Percentiles rank a stretch among this genome's conserved stretches.
These are phyloP conservation scores for Mamestra configurata DNA, from an alignment of 1,140 invertebrate species.

Conservation along the genomic window DNA sequence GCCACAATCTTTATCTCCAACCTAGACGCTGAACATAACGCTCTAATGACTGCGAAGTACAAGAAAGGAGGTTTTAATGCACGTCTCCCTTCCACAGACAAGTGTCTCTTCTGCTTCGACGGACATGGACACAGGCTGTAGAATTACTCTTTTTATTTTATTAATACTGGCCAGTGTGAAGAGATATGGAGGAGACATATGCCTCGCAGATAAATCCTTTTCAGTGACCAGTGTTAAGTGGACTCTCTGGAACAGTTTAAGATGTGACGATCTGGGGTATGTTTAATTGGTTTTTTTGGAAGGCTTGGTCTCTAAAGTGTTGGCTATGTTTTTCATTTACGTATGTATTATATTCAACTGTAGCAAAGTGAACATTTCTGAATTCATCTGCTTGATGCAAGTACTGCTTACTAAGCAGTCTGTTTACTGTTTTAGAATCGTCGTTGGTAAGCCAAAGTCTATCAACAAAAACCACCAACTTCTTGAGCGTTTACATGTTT, in stretches of 20 bases:
- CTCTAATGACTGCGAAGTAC: constrained; percentile 40
- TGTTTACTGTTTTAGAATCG: too few relatives aligned
- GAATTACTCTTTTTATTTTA: constrained; percentile 36
- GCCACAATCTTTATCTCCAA: neutral
- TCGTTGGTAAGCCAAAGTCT: too few relatives aligned
- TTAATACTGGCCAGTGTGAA: constrained; percentile 27
- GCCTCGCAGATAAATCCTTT: constrained; percentile 17
- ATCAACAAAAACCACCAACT: too few relatives aligned
- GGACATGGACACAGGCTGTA: constrained; percentile 11
- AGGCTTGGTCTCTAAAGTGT: neutral
- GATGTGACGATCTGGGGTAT: neutral
- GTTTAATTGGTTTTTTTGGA: neutral
- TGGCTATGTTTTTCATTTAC: neutral
- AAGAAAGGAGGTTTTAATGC: constrained; percentile 41
- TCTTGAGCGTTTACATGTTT: too few relatives aligned
- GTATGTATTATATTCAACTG: too few relatives aligned
- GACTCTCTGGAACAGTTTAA: neutral
- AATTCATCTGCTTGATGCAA: too few relatives aligned
- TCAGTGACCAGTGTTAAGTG: neutral
- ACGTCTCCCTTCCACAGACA: constrained; percentile 9
- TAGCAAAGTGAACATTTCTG: too few relatives aligned
- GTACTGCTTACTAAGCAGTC: too few relatives aligned
- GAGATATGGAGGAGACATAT: constrained; percentile 18
- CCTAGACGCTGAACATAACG: constrained; percentile 14
- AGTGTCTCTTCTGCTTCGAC: constrained; percentile 40